Conservation (phyloP, 1,140 invertebrate species). For the Stegodyphus mimosarum region DNA sequence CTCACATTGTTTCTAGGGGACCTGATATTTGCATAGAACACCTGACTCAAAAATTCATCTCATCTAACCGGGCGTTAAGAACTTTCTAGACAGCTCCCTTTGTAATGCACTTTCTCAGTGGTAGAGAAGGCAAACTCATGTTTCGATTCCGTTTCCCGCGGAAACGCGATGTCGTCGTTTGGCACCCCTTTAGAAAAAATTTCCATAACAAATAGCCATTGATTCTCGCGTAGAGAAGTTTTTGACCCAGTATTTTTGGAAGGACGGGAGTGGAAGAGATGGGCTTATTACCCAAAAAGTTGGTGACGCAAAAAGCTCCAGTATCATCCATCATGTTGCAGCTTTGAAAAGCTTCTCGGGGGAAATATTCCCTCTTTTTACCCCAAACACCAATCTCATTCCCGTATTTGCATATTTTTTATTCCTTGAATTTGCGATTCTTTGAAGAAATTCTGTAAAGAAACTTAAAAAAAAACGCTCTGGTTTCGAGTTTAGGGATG, state of each 20-base stretch:
- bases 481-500: no score
- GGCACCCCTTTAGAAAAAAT: background rate
- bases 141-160: background rate
- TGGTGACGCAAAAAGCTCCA: conserved; percentile 35
- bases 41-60: no score
- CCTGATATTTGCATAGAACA: no score
- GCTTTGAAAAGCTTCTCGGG: conserved; percentile 3
- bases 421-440: background rate
- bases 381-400: conserved; percentile 35
- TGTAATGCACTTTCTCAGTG: no score
- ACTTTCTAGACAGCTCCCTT: no score
- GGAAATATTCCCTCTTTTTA: conserved; percentile 1
- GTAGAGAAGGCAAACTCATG: conserved; percentile 11
- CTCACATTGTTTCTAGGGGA: no score
- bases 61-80: no score
- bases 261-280: background rate
- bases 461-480: no score
- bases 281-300: conserved; percentile 43
- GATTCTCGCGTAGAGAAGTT: background rate
- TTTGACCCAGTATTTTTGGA: no score
- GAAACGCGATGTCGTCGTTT: conserved; percentile 24
- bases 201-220: conserved; percentile 44
- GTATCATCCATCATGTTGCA: conserved; percentile 26
- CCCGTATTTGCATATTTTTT: conserved; percentile 37
- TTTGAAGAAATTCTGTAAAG: no score